phyloP scores from a whole-genome alignment of 2,888 invertebrate species.

The Leucozona laternaria region DNA sequence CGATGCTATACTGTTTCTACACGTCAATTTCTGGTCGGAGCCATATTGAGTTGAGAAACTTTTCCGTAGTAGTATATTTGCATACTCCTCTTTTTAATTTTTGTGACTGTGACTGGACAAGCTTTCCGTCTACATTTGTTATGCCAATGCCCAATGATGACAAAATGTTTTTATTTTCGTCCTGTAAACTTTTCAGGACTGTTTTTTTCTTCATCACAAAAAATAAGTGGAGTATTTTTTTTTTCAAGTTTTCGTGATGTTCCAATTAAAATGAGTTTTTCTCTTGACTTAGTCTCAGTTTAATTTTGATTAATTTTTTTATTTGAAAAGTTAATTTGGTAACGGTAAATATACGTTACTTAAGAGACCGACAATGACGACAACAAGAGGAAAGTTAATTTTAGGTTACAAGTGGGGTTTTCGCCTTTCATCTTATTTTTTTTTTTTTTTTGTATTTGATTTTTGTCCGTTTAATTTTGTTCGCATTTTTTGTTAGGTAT shows the following conservation, averaged over 20 bases:
- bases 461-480: constrained; percentile 57
- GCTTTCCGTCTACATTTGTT: constrained; percentile 51
- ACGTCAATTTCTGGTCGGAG: constrained; percentile 59
- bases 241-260: constrained; percentile 40
- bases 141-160: constrained; percentile 66
- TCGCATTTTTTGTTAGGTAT: constrained; percentile 42
- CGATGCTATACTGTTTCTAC: constrained; percentile 31
- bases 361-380: constrained; percentile 14
- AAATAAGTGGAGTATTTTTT: constrained; percentile 2
- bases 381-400: constrained; percentile 60
- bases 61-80: constrained; percentile 50
- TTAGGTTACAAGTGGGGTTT: constrained; percentile 57
- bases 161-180: constrained; percentile 41
- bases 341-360: constrained; percentile 38
- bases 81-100: constrained; percentile 68
- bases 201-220: not conserved
- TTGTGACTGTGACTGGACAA: constrained; percentile 56
- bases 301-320: constrained; percentile 64
- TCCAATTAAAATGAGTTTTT: constrained; percentile 73
- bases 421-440: constrained; percentile 13
- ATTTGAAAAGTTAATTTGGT: constrained; percentile 28
- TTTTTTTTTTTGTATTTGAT: constrained; percentile 6
- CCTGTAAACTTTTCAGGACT: constrained; percentile 45
- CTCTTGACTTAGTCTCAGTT: constrained; percentile 72
- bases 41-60: constrained; percentile 61